phyloP scores from a whole-genome alignment of 2,797 vertebrate genomes.

The Fundulus diaphanus region DNA sequence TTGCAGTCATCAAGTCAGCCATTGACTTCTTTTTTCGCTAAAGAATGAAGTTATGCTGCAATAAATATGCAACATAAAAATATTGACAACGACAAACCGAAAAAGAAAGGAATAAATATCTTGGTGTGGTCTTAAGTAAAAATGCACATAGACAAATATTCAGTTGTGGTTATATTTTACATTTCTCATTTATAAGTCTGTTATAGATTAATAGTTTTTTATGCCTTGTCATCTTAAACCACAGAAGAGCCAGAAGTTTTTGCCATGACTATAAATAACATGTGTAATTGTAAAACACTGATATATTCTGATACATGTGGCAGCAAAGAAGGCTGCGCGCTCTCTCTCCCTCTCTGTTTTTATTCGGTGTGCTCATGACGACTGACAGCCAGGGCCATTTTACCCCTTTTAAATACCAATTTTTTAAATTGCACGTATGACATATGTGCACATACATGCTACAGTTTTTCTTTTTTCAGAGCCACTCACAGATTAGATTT shows the following conservation, averaged over 20 bases:
- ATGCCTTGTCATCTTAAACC: neutral
- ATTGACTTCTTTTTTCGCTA: too few relatives aligned
- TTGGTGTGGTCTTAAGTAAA: neutral
- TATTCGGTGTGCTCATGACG: slow-evolving; percentile 30
- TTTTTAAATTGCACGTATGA: slow-evolving; percentile 74
- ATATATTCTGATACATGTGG: slow-evolving; percentile 7
- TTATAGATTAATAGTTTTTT: neutral
- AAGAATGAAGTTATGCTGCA: neutral
- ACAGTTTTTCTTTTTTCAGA: slow-evolving; percentile 64
- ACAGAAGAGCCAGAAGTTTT: neutral
- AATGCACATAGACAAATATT: neutral
- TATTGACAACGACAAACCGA: neutral
- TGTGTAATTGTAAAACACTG: slow-evolving; percentile 2
- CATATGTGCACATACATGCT: slow-evolving; percentile 63
- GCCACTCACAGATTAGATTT: slow-evolving; percentile 81
- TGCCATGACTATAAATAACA: slow-evolving; percentile 12
- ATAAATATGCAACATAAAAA: neutral
- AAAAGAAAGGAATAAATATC: neutral
- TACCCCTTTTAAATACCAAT: slow-evolving; percentile 68
- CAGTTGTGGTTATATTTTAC: too few relatives aligned
- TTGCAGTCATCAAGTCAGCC: neutral
- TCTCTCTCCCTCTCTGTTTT: slow-evolving; percentile 32
- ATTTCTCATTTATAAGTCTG: neutral
- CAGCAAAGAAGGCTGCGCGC: neutral
- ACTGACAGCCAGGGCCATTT: slow-evolving; percentile 61